Evolutionary conservation across 2,888 invertebrate genomes (phyloP).

Genomic region (Onchidella celtica): DNA sequence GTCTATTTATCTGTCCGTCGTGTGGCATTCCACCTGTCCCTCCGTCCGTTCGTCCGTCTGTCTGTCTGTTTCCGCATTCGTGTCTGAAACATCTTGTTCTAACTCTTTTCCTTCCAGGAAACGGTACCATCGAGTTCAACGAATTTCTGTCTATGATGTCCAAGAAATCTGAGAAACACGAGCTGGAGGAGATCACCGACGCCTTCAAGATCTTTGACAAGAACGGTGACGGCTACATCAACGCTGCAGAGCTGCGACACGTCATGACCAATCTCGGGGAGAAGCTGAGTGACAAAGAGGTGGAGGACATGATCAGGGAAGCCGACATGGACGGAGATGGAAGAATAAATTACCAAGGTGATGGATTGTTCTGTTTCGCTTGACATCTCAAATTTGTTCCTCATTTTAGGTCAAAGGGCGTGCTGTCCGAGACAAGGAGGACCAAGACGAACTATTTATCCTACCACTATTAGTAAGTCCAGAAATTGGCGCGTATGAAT

Average conservation of each 20-base stretch:
- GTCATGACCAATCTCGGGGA: slow-evolving; percentile 59
- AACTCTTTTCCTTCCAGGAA: slow-evolving; percentile 85
- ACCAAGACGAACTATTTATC: no score
- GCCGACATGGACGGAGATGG: slow-evolving; percentile 98
- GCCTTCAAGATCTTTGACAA: slow-evolving; percentile 61
- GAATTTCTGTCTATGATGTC: slow-evolving; percentile 99
- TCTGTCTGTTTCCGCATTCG: background rate
- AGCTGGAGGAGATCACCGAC: slow-evolving; percentile 53
- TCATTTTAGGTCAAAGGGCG: no score
- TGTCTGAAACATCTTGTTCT: background rate
- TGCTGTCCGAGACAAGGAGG: no score
- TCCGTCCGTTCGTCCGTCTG: background rate
- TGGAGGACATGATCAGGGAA: slow-evolving; percentile 61
- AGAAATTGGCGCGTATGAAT: no score
- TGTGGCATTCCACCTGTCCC: background rate
- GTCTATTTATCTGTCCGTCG: no score
- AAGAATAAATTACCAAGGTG: slow-evolving; percentile 63
- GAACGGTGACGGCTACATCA: slow-evolving; percentile 58
- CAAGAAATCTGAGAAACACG: slow-evolving; percentile 86
- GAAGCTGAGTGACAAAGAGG: slow-evolving; percentile 56
- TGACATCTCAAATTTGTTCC: no score
- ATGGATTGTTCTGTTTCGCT: background rate
- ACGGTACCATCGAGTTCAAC: slow-evolving; percentile 99
- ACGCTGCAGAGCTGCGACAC: slow-evolving; percentile 53
- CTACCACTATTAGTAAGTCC: no score